Evolutionary conservation across 2,113 vertebrate genomes (phyloP), one percentile per base, ranked within the genome.

Genomic region (Dicerorhinus sumatrensis): DNA sequence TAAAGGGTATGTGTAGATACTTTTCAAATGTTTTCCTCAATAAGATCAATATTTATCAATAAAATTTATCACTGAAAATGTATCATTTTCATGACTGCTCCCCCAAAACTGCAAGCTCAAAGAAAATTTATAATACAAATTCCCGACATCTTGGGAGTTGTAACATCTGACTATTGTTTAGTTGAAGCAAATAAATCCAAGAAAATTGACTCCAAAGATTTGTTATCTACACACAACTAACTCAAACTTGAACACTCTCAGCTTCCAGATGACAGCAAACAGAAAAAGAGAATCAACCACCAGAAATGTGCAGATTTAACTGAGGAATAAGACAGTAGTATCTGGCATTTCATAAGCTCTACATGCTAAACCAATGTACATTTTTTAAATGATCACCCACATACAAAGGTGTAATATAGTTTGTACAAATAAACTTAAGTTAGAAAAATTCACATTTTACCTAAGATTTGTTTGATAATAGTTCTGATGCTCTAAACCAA

Each of bases 371-470:
- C 39, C 88, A 98, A 97, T 96, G 91, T 96, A 97, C 65, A 95
- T 92, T 98, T 97, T 97, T 96, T 91, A 97, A 98, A 97, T 96
- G 96, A 91, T 83, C 93, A 70, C 21, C 96, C 97, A 98, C 29
- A 63, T 95, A 96, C 51, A 97, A 97, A 98, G 94, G 91, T 96
- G 46, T 91, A 97, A 92, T 89, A 94, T 70, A 97, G 29, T 98
- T 98, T 98, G 51, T 97, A 98, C 97, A 98, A 54, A 96, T 97
- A 93, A 97, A 96, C 90, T 96, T 97, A 98, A 95, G 93, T 97
- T 98, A 98, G 91, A 98, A 98, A 97, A 65, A 42, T 97, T 96
- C 95, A 97, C 93, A 98, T 98, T 98, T 98, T 98, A 98, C 86
- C 96, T 96, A 97, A 91, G 86, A 98, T 96, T 98, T 97, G 91